Base-by-base conservation (phyloP, 2,113 vertebrate species). In the Phalacrocorax pelagicus region DNA sequence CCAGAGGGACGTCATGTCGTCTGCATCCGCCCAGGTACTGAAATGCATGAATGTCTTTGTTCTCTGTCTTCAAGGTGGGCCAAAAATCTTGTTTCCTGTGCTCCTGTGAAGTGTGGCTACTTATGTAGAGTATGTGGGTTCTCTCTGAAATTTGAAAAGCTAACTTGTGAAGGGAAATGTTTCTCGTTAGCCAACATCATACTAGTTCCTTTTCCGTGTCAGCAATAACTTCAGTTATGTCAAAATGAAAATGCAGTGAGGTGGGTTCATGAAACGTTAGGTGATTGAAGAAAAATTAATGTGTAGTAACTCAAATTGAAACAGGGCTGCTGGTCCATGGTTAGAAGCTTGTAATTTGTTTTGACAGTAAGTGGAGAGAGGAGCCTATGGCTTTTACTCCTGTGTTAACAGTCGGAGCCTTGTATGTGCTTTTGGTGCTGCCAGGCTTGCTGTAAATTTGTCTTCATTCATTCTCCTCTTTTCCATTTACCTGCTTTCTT, bases 1-100 rank as follows among this genome's bases (percentile, higher is more conserved):
- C 98, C 98, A 11, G 97, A 98, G 36, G 99, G 99, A n/a, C 99
- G 99, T 71, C 99, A 98, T 20, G 94, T 99, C 24, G 98, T 99
- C 75, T 99, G 99, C 96, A 98, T 99, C 88, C 98, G 99, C 30
- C 99, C 99, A 98, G 99, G 99, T 99, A 90, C 24, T 21, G 47
- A 17, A 47, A 13, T 11, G 36, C n/a, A 20, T 40, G 36, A 81
- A 17, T 61, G 82, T 67, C 46, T 54, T 49, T 72, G 26, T 34
- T 62, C 32, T 70, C 12, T 0, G 0, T 51, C 82, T 86, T 69
- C 2, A 1, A 57, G 72, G 7, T 32, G 49, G 67, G 51, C 71
- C 46, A 66, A 58, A 78, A 52, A 22, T 61, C 55, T 32, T 32
- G 22, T 61, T 44, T 86, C 52, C 66, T 52, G 34, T 84, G 61